Conservation (phyloP, 2,888 invertebrate species). For the Thymelicus acteon region DNA sequence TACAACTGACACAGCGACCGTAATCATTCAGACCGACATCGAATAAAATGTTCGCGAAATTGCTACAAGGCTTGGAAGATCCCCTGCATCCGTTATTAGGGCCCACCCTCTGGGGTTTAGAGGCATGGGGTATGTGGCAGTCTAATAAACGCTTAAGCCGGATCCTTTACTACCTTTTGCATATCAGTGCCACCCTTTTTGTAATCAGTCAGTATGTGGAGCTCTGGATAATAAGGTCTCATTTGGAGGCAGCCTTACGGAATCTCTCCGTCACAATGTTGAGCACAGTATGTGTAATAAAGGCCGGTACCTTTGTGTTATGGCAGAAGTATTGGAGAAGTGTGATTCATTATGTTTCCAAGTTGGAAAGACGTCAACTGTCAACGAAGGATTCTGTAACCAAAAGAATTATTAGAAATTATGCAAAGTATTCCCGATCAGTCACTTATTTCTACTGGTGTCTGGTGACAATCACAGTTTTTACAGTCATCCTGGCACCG, state of each 20-base stretch:
- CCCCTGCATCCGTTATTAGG: slow-evolving; percentile 56
- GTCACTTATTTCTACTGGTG: slow-evolving; percentile 68
- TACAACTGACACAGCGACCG: not conserved
- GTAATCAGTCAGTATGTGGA: slow-evolving; percentile 69
- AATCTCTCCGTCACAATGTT: slow-evolving; percentile 71
- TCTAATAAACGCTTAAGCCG: slow-evolving; percentile 46
- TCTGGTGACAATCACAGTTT: slow-evolving; percentile 62
- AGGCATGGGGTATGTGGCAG: slow-evolving; percentile 64
- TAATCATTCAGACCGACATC: not conserved
- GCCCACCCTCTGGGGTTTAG: slow-evolving; percentile 60
- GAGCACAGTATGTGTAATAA: slow-evolving; percentile 66
- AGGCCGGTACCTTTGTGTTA: slow-evolving; percentile 62
- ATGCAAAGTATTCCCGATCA: slow-evolving; percentile 63
- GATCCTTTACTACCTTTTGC: slow-evolving; percentile 54
- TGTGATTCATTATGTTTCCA: slow-evolving; percentile 59
- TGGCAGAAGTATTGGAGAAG: slow-evolving; percentile 65
- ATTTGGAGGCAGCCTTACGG: slow-evolving; percentile 61
- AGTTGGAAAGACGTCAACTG: slow-evolving; percentile 58
- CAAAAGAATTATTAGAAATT: slow-evolving; percentile 53
- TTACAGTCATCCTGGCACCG: slow-evolving; percentile 65
- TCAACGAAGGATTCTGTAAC: slow-evolving; percentile 51
- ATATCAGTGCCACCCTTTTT: slow-evolving; percentile 57
- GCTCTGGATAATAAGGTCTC: slow-evolving; percentile 61
- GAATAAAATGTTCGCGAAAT: slow-evolving; percentile 37
- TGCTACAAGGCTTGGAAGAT: slow-evolving; percentile 49